Percentiles rank a stretch among this genome's conserved stretches.
Evolutionary conservation across 2,888 invertebrate genomes (phyloP).

Genomic region (Nasonia oneida): DNA sequence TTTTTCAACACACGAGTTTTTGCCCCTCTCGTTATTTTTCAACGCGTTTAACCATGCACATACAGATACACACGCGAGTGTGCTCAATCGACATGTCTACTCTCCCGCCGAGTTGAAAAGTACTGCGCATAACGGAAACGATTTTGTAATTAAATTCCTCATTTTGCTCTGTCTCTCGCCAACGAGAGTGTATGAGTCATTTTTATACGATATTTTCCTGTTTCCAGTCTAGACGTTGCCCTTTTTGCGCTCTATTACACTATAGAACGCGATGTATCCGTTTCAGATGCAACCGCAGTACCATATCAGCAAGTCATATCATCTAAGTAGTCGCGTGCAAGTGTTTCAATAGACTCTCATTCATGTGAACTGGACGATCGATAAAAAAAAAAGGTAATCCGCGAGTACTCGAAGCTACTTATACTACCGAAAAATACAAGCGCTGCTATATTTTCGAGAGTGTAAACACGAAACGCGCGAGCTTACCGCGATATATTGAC

Average conservation of each 20-base stretch:
- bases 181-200: neutral
- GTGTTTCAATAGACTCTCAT: neutral
- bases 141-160: slow-evolving; percentile 2
- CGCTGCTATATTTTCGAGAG: neutral
- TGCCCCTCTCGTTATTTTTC: neutral
- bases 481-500: neutral
- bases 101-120: neutral
- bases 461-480: neutral
- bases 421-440: too few relatives aligned
- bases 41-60: neutral
- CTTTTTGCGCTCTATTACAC: neutral
- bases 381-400: neutral
- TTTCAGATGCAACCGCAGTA: neutral
- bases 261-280: neutral
- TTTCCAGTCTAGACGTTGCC: slow-evolving; percentile 9
- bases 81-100: neutral
- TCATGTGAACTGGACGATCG: neutral
- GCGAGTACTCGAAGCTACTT: neutral
- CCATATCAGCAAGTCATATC: neutral
- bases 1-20: neutral
- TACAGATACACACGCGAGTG: neutral
- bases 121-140: neutral
- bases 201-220: neutral
- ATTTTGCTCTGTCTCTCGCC: neutral
- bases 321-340: neutral